Evolutionary conservation across 2,888 invertebrate species (phyloP).

Genomic region (Entomobrya proxima): DNA sequence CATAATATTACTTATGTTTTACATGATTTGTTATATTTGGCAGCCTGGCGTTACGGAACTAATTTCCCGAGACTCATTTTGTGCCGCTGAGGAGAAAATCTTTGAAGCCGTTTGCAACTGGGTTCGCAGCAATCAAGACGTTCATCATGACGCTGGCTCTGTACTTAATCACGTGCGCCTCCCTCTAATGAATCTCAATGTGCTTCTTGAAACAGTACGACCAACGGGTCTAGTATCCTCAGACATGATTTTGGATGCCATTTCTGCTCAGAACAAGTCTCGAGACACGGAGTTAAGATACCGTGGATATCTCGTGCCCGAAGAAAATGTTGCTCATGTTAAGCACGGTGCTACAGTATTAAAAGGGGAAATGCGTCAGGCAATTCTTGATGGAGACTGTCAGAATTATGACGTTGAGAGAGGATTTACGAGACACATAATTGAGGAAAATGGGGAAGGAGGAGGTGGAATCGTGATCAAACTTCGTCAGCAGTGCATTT

Average conservation of each 20-base stretch:
- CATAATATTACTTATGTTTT: neutral
- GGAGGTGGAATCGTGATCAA: slow-evolving; percentile 87
- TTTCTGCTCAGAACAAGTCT: slow-evolving; percentile 89
- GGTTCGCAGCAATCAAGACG: slow-evolving; percentile 86
- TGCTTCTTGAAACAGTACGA: slow-evolving; percentile 91
- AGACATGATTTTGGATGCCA: slow-evolving; percentile 95
- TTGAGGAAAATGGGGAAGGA: slow-evolving; percentile 82
- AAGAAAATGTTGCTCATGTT: slow-evolving; percentile 93
- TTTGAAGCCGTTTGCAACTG: slow-evolving; percentile 81
- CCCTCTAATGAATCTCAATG: slow-evolving; percentile 91
- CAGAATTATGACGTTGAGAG: slow-evolving; percentile 94
- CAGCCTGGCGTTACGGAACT: slow-evolving; percentile 89
- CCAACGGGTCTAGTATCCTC: slow-evolving; percentile 91
- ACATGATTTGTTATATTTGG: slow-evolving; percentile 46
- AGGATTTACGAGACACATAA: slow-evolving; percentile 92
- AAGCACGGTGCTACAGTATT: slow-evolving; percentile 90
- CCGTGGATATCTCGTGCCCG: slow-evolving; percentile 89
- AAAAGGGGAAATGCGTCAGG: slow-evolving; percentile 91
- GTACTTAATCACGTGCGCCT: slow-evolving; percentile 82
- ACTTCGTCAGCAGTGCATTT: slow-evolving; percentile 87
- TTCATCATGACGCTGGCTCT: slow-evolving; percentile 77
- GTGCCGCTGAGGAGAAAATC: slow-evolving; percentile 90
- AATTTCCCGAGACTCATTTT: slow-evolving; percentile 81
- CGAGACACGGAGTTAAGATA: slow-evolving; percentile 88
- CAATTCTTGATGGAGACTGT: slow-evolving; percentile 91